Base-by-base conservation (phyloP, 2,113 vertebrate genomes). In the Scomber japonicus region DNA sequence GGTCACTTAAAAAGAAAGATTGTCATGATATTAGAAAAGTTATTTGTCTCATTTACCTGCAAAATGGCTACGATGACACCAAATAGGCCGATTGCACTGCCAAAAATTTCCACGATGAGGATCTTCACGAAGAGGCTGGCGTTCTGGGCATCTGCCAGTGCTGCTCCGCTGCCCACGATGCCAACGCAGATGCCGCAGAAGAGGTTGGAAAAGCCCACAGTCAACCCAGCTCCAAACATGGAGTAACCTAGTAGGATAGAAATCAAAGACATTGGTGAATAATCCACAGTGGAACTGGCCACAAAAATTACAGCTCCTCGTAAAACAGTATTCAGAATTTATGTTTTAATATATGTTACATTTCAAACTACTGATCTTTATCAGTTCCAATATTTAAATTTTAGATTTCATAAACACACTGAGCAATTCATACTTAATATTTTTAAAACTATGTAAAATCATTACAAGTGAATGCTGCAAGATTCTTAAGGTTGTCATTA, bases 131-230 rank as follows among this genome's bases (percentile, higher is more conserved):
- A 99, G 73, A 99, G 97, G 92, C 96, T 99, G 86, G 96, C 93
- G 4, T 99, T 99, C 94, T 99, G 98, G 17, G 98, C 98, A 46
- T 99, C 98, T 0, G 98, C 98, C 87, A 99, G 77, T 49, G 98
- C 98, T 1, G 98, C 98, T 59, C 98, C 98, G 31, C 98, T 99
- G 90, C 98, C 98, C 90, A 99, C 98, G 0, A 99, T 98, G 80
- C 98, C 98, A 62, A 99, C 98, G 1, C 98, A 99, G 90, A 99
- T 97, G 31, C 98, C 98, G 78, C 97, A 99, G 96, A 99, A 99
- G 74, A 99, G 97, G 91, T 99, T 99, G 79, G 97, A 99, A 50
- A 99, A 96, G 60, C 98, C 98, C 81, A 99, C 98, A 0, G 98
- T 99, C 77, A 99, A 96, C 57, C 98, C 98, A 27, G 98, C 98